These are phyloP conservation scores for Pachycephus smyrnensis DNA, from an alignment of 2,888 invertebrate species.

Conservation along the genomic window DNA sequence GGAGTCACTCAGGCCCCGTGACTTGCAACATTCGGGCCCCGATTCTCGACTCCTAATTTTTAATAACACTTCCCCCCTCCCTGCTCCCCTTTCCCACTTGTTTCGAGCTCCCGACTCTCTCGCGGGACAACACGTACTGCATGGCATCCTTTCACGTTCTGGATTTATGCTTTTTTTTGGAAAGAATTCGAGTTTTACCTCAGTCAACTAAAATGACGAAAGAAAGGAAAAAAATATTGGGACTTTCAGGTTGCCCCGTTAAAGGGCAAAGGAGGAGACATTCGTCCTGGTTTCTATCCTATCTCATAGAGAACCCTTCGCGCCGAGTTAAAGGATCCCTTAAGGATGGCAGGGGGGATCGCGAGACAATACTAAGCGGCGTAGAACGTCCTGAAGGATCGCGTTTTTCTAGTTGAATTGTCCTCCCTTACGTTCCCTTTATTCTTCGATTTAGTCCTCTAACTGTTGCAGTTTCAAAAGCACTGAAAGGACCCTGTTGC, in stretches of 20 bases:
- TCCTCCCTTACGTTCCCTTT: not conserved
- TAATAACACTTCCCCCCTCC: slow-evolving; percentile 41
- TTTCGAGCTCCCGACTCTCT: not conserved
- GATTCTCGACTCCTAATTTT: slow-evolving; percentile 41
- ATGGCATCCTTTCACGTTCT: not conserved
- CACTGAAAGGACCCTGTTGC: not conserved
- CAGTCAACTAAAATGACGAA: not conserved
- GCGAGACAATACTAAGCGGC: slow-evolving; percentile 8
- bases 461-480: not conserved
- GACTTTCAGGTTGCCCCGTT: not conserved
- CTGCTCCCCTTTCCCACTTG: not conserved
- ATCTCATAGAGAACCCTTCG: not conserved
- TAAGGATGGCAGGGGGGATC: not conserved
- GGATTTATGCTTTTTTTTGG: not conserved
- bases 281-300: not conserved
- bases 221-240: not conserved
- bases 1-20: slow-evolving; percentile 49
- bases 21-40: slow-evolving; percentile 44
- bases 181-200: not conserved
- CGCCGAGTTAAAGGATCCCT: slow-evolving; percentile 4
- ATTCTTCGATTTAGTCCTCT: not conserved
- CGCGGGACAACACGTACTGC: not conserved
- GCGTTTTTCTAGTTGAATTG: slow-evolving; percentile 5
- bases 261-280: not conserved
- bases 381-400: not conserved